Conservation (phyloP, 30 jellyfish, hydroid and myxozoan genomes). For the Nemopilema nomurai region DNA sequence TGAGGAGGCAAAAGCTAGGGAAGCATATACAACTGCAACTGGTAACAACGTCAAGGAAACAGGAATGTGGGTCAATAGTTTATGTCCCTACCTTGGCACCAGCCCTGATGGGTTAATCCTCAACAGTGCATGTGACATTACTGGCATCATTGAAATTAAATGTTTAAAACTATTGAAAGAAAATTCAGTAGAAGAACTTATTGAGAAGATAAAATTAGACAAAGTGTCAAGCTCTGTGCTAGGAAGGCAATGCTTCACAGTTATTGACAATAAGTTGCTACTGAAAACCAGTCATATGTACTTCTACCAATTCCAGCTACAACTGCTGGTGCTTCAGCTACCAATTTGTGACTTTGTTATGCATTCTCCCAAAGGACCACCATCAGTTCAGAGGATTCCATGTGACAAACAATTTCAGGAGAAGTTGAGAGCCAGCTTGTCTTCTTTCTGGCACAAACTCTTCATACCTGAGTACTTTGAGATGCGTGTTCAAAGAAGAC, state of each 20-base stretch:
- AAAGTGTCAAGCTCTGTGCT: constrained; percentile 31
- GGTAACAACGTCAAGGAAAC: constrained; percentile 28
- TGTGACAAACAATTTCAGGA: constrained; percentile 43
- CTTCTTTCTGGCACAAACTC: constrained; percentile 66
- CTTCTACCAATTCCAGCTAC: constrained; percentile 31
- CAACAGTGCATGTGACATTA: constrained; percentile 8
- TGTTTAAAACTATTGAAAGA: constrained; percentile 39
- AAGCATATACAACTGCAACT: constrained; percentile 24
- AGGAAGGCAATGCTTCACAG: constrained; percentile 62
- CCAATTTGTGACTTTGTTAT: constrained; percentile 76
- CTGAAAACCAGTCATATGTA: constrained; percentile 51
- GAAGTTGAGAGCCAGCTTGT: not conserved
- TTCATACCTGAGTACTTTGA: constrained; percentile 71
- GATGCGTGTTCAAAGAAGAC: constrained; percentile 74
- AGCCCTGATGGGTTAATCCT: constrained; percentile 70
- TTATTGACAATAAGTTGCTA: constrained; percentile 28
- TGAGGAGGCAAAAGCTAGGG: constrained; percentile 35
- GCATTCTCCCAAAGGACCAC: constrained; percentile 65
- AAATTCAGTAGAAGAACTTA: constrained; percentile 26
- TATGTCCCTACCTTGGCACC: constrained; percentile 58
- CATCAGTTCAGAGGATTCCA: constrained; percentile 61
- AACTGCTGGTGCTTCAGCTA: constrained; percentile 3
- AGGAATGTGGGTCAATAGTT: constrained; percentile 58
- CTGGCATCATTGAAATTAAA: constrained; percentile 44
- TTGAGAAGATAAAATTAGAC: constrained; percentile 9